Evolutionary conservation across 1,140 invertebrate genomes (phyloP).

Genomic region (Pogonus chalceus): DNA sequence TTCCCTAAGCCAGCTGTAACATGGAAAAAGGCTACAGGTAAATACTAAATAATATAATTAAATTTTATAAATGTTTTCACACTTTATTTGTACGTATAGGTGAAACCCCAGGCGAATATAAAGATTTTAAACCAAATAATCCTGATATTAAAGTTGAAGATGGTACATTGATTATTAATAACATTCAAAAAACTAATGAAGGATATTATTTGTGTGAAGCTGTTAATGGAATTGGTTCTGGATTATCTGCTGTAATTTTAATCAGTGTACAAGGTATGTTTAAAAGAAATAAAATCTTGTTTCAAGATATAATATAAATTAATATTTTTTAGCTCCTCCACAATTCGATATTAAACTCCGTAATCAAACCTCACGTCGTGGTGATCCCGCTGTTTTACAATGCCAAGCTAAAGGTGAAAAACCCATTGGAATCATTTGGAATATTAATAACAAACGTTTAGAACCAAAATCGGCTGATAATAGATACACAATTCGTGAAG

Average conservation of each 20-base stretch:
- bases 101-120: conserved; percentile 82
- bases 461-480: conserved; percentile 72
- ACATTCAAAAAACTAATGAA: conserved; percentile 86
- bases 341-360: conserved; percentile 87
- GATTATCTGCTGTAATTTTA: conserved; percentile 83
- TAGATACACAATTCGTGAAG: conserved; percentile 85
- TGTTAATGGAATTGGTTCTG: conserved; percentile 89
- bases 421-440: conserved; percentile 92
- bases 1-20: conserved; percentile 87
- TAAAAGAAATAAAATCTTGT: not conserved
- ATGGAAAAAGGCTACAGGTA: conserved; percentile 93
- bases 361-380: conserved; percentile 80
- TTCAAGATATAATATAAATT: no score
- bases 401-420: conserved; percentile 95
- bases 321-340: conserved; percentile 63
- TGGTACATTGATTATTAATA: conserved; percentile 76
- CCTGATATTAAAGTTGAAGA: conserved; percentile 84
- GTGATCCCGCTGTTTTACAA: conserved; percentile 83
- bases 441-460: conserved; percentile 84
- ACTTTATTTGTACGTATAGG: no score
- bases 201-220: conserved; percentile 94
- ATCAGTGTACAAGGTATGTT: conserved; percentile 81
- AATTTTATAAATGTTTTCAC: no score
- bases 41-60: no score
- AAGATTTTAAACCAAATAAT: conserved; percentile 80